phyloP scores from a whole-genome alignment of 2,113 vertebrate species.

The Mionectes macconnelli region DNA sequence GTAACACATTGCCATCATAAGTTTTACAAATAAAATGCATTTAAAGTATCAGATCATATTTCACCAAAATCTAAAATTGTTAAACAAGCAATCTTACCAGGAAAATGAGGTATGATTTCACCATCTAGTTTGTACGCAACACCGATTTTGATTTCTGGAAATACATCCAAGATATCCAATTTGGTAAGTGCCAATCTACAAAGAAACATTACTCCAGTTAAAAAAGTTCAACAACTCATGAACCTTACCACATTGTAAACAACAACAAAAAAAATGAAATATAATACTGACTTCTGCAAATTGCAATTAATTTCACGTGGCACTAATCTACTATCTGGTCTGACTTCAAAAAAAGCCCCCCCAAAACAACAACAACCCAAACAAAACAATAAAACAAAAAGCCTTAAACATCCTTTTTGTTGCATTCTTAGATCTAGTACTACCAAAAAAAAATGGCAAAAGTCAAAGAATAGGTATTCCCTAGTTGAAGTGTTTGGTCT shows the following conservation, averaged over 20 bases:
- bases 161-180: conserved; percentile 94
- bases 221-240: not conserved
- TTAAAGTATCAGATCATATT: not conserved
- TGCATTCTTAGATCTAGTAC: not conserved
- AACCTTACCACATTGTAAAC: not conserved
- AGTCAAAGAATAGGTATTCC: not conserved
- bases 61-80: not conserved
- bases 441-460: not conserved
- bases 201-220: conserved; percentile 7
- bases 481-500: not conserved
- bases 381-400: not conserved
- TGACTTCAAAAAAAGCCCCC: not conserved
- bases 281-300: not conserved
- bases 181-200: conserved; percentile 94
- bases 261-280: not conserved
- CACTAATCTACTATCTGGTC: not conserved
- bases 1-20: not conserved
- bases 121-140: conserved; percentile 89
- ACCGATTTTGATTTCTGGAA: conserved; percentile 93
- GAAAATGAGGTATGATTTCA: conserved; percentile 94
- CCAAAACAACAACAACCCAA: not conserved
- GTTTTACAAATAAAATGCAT: not conserved
- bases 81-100: conserved; percentile 81
- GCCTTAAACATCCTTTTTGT: not conserved
- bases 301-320: not conserved